phyloP scores from a whole-genome alignment of 2,888 invertebrate genomes.

The Cataglyphis albicans region DNA sequence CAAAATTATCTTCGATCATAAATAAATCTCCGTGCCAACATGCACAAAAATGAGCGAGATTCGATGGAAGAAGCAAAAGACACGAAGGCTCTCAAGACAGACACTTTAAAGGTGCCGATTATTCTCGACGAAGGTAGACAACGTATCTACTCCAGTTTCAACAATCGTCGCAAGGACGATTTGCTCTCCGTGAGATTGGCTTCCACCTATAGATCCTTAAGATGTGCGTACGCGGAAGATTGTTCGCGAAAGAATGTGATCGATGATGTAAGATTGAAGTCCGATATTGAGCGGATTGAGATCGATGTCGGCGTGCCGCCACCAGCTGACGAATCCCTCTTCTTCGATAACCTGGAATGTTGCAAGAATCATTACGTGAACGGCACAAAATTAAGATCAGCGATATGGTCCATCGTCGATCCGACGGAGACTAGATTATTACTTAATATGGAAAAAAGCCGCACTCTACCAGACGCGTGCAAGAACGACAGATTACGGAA shows the following conservation, averaged over 20 bases:
- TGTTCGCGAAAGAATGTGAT: conserved; percentile 70
- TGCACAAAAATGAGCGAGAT: conserved; percentile 30
- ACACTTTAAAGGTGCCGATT: background rate
- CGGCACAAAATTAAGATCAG: conserved; percentile 78
- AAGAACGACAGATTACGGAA: conserved; percentile 85
- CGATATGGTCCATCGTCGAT: conserved; percentile 81
- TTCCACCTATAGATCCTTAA: conserved; percentile 78
- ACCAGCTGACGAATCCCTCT: conserved; percentile 83
- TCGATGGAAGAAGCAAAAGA: conserved; percentile 34
- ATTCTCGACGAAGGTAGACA: conserved; percentile 47
- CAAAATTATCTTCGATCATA: background rate
- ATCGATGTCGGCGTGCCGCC: conserved; percentile 84
- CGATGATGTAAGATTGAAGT: conserved; percentile 54
- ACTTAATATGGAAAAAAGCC: conserved; percentile 79
- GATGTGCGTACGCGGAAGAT: conserved; percentile 62
- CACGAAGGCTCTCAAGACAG: background rate
- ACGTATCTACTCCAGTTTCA: conserved; percentile 78
- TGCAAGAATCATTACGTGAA: conserved; percentile 74
- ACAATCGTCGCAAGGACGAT: conserved; percentile 74
- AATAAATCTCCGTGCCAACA: conserved; percentile 12
- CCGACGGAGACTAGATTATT: conserved; percentile 80
- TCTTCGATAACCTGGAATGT: conserved; percentile 83
- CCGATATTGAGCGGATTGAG: conserved; percentile 73
- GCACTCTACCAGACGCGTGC: conserved; percentile 54
- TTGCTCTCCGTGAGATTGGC: conserved; percentile 74